phyloP scores from a whole-genome alignment of 2,888 invertebrate species.

The Alcis repandata region DNA sequence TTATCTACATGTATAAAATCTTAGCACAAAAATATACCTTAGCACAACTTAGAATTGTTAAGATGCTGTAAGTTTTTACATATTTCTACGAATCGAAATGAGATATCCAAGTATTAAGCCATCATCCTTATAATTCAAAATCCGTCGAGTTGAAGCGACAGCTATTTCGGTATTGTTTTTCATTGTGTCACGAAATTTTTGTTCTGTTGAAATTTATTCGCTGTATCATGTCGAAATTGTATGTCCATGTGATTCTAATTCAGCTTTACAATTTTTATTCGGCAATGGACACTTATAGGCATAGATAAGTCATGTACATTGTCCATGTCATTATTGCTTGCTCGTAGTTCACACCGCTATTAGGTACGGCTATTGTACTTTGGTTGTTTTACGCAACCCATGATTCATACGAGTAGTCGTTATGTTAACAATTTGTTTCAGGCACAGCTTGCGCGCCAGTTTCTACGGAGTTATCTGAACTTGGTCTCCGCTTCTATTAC shows the following conservation, averaged over 20 bases:
- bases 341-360: slow-evolving; percentile 54
- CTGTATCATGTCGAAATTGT: slow-evolving; percentile 20
- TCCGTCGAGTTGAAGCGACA: neutral
- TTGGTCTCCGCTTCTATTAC: slow-evolving; percentile 14
- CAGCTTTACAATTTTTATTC: slow-evolving; percentile 13
- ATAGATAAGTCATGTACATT: slow-evolving; percentile 27
- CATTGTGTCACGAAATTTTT: neutral
- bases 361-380: slow-evolving; percentile 54
- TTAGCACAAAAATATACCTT: neutral
- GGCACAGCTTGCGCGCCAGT: slow-evolving; percentile 22
- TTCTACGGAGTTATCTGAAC: slow-evolving; percentile 22
- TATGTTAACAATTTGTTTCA: slow-evolving; percentile 46
- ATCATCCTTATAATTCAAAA: no score
- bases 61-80: neutral
- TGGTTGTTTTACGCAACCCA: slow-evolving; percentile 59
- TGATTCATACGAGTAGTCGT: slow-evolving; percentile 65
- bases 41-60: neutral
- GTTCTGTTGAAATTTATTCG: neutral
- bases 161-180: neutral
- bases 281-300: slow-evolving; percentile 1
- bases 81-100: no score
- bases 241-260: slow-evolving; percentile 43
- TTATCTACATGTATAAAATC: neutral
- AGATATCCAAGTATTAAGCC: no score
- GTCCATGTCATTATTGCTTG: slow-evolving; percentile 39